These are phyloP conservation scores for Yponomeuta plumbellus DNA, from an alignment of 2,888 invertebrate species.

Conservation along the genomic window DNA sequence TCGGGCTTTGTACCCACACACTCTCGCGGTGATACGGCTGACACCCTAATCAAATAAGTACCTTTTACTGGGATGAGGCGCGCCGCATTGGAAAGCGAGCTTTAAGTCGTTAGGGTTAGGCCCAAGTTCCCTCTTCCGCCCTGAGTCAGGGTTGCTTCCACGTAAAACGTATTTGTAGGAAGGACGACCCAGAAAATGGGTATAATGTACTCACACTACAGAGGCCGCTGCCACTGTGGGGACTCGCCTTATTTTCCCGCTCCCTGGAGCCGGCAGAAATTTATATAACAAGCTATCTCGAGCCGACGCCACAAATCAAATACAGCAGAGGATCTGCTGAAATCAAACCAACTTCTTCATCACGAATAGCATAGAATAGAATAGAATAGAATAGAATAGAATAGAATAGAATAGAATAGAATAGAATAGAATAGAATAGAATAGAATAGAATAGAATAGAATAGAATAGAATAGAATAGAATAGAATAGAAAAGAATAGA, in stretches of 20 bases:
- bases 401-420: no score
- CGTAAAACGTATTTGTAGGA: slow-evolving; percentile 77
- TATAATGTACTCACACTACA: slow-evolving; percentile 75
- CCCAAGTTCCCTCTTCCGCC: background rate
- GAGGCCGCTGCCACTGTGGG: slow-evolving; percentile 38
- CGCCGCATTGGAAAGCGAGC: slow-evolving; percentile 32
- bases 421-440: no score
- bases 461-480: no score
- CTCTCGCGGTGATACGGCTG: slow-evolving; percentile 72
- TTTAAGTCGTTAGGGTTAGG: slow-evolving; percentile 36
- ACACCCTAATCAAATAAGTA: slow-evolving; percentile 77
- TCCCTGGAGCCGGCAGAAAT: slow-evolving; percentile 71
- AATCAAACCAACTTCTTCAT: no score
- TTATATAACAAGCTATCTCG: slow-evolving; percentile 75
- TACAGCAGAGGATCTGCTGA: background rate
- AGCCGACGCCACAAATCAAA: slow-evolving; percentile 33
- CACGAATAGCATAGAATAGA: background rate
- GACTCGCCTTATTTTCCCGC: slow-evolving; percentile 65
- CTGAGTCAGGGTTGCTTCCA: slow-evolving; percentile 56
- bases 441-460: no score
- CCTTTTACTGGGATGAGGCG: slow-evolving; percentile 63
- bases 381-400: no score
- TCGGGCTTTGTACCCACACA: slow-evolving; percentile 66
- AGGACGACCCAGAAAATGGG: slow-evolving; percentile 77
- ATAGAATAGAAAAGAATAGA: no score